A percentile compares a stretch with the other conserved stretches of the same genome.
Conservation (phyloP, 2,113 vertebrate genomes). For the Paedocypris sp. region DNA sequence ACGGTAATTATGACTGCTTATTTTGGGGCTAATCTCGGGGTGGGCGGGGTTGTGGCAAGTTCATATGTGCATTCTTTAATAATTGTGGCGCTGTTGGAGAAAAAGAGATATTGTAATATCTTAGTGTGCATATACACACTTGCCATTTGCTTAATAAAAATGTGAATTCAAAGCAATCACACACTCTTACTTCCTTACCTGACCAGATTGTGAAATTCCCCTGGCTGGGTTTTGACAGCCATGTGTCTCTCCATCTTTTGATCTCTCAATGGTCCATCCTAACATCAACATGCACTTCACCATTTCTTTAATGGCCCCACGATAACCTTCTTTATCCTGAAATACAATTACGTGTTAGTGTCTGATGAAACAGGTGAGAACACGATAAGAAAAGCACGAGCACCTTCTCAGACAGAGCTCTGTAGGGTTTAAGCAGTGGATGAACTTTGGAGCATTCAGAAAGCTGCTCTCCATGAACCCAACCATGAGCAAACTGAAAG, state of each 20-base stretch:
- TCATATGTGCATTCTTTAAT: too few species aligned
- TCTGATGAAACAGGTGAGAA: too few species aligned
- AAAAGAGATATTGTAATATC: too few species aligned
- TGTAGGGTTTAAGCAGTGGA: slow-evolving; percentile 89
- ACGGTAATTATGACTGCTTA: too few species aligned
- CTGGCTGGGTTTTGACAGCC: slow-evolving; percentile 64
- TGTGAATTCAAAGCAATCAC: neutral
- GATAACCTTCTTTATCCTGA: slow-evolving; percentile 91
- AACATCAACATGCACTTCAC: slow-evolving; percentile 87
- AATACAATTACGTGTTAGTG: too few species aligned
- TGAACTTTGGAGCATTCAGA: slow-evolving; percentile 85
- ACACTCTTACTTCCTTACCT: slow-evolving; percentile 52
- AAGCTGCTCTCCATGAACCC: slow-evolving; percentile 86
- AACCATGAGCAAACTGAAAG: slow-evolving; percentile 80
- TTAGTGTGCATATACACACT: too few species aligned
- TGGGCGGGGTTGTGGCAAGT: too few species aligned
- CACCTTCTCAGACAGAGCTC: slow-evolving; percentile 87
- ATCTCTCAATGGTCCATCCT: slow-evolving; percentile 84
- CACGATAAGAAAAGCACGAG: neutral
- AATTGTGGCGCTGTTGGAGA: too few species aligned
- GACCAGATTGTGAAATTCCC: slow-evolving; percentile 82
- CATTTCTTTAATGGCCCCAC: slow-evolving; percentile 86
- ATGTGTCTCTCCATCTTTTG: slow-evolving; percentile 75
- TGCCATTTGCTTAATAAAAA: too few species aligned
- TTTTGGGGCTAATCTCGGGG: too few species aligned